Base-by-base conservation (phyloP, 1,140 invertebrate species). In the Drosophila aff. region DNA sequence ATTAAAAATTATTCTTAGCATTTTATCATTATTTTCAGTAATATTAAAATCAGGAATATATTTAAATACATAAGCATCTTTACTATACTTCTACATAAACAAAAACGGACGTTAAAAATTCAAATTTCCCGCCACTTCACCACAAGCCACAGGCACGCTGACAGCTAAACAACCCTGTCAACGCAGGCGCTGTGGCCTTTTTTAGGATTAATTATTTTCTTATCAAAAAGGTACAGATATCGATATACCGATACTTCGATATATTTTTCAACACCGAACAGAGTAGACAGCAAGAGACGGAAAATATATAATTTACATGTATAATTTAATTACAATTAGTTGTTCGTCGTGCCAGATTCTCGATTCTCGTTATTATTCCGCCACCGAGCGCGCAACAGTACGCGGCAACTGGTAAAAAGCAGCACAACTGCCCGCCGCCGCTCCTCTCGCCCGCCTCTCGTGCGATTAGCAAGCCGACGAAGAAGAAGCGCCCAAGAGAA, bases 271-370 rank as follows among this genome's bases (percentile, higher is more conserved):
- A 33, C 28, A 46, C 21, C 55, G 67, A 59, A 67, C 79, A 33
- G 41, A 82, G 84, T 81, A 90, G 85, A 75, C 68, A 79, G 83
- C 76, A 68, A 86, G 62, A 58, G 47, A 18, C 46, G 43, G 40
- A 73, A 73, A 83, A 80, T 83, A 65, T 85, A 85, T 86, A 85
- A 85, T 81, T 85, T 85, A 65, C 61, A 59, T 59, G 61, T 55
- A 47, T 40, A 87, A 87, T 89, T 89, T 84, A 80, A 90, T 90
- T 90, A 86, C 79, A 90, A 79, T 73, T 74, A 91, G 76, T 91
- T 85, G 76, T 85, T 85, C 79, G 75, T 64, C 52, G 82, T 64
- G 79, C 76, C 81, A 86, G 73, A 84, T 84, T 40, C 58, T 71
- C 60, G 62, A 76, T 80, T 85, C 59, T 84, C 71, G 53, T 58